Base-by-base conservation (phyloP, 92 coral and sea anemone species). In the Phenganax subtilis region DNA sequence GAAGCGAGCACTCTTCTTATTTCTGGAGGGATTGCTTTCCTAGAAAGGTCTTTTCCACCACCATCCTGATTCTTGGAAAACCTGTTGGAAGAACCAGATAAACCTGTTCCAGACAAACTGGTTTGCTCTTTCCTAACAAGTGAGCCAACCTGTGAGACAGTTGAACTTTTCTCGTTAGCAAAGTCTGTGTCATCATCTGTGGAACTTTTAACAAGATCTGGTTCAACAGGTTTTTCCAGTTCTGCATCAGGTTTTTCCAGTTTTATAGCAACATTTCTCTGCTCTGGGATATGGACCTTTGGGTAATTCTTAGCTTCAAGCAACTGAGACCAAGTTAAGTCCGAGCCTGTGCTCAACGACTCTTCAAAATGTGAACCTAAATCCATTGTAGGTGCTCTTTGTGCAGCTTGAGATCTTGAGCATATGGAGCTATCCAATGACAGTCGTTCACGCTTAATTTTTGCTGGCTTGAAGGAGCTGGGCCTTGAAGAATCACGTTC, bases 1-100 rank as follows among this genome's bases (percentile, higher is more conserved):
- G 89, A 81, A 9, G 96, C 91, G 55, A 96, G 71, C 5, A 93
- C 96, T 68, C 93, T 90, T 25, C 97, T 90, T 47, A 96, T 88
- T 3, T 87, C 84, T 0, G 92, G 96, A 31, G 99, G 99, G 28
- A 96, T 88, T 79, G 88, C 89, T 65, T 89, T 88, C 87, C 89
- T 83, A 6, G 92, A 86, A 20, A 96, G 87, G 60, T 96, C 97
- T 16, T 92, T 85, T 12, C 88, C 70, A 10, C 60, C 14, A 0
- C 74, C 74, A 52, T 68, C 65, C 12, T 54, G 61, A 73, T 59
- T 57, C 28, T 16, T 12, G 29, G 55, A 58, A 58, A 60, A 58
- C 66, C 81, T 74, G 79, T 55, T 74, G 1, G 51, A 16, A 54
- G 83, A 47, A 64, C 58, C 31, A 6, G 83, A 6, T n/a, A 55